Conservation (phyloP, 2,113 vertebrate species). For the Phyllostomus hastatus region DNA sequence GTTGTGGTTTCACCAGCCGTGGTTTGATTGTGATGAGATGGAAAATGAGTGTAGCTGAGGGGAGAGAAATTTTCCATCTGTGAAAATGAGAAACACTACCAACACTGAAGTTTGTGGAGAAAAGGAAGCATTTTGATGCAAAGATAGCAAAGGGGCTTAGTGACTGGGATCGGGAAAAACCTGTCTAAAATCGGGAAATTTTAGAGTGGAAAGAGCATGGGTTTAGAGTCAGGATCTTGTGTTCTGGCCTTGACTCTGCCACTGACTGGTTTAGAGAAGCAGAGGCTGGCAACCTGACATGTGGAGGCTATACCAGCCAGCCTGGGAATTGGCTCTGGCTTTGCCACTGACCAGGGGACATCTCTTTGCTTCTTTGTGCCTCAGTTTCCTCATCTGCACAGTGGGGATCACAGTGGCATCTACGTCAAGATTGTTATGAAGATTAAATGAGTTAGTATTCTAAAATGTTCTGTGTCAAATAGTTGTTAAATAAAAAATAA, state of each 20-base stretch:
- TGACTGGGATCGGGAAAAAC: background rate
- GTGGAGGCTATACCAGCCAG: background rate
- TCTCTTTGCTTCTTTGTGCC: background rate
- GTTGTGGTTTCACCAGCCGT: constrained; percentile 35
- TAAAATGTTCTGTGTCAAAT: background rate
- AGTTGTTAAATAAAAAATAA: background rate
- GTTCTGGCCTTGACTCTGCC: background rate
- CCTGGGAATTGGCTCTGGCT: background rate
- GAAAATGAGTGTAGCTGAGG: background rate
- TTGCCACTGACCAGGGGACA: background rate
- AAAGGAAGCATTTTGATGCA: background rate
- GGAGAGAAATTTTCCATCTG: constrained; percentile 4
- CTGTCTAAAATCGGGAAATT: background rate
- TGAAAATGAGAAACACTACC: constrained; percentile 15
- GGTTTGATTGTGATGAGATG: constrained; percentile 20
- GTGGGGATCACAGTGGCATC: background rate
- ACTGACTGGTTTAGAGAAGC: background rate
- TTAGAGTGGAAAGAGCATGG: background rate
- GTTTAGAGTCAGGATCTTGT: background rate
- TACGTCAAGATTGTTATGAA: background rate
- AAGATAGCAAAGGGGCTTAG: background rate
- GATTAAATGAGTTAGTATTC: background rate
- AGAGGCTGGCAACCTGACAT: accelerated
- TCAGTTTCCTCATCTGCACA: background rate
- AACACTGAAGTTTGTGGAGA: background rate